These are phyloP conservation scores for Pelochelys cantorii DNA, from an alignment of 2,797 vertebrate species.

Conservation along the genomic window DNA sequence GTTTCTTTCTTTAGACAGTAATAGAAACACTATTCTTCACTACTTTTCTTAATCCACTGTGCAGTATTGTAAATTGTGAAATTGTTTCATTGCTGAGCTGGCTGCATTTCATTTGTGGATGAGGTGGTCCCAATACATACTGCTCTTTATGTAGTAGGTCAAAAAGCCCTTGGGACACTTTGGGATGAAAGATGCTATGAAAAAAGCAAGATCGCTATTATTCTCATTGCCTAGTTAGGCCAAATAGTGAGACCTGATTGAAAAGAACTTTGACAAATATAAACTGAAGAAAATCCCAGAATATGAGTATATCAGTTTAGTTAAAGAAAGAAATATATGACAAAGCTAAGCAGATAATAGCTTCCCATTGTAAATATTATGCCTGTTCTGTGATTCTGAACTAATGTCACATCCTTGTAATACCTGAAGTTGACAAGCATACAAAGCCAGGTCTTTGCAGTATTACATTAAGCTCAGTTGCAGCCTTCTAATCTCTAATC, in stretches of 20 bases:
- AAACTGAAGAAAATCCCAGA: background rate
- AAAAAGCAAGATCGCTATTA: background rate
- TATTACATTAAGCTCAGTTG: background rate
- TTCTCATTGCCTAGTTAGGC: background rate
- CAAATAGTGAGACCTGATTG: background rate
- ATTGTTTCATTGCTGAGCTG: accelerated
- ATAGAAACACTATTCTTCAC: background rate
- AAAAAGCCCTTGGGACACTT: background rate
- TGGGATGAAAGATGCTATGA: background rate
- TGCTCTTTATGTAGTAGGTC: background rate
- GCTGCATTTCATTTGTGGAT: background rate
- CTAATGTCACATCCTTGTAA: background rate
- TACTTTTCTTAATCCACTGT: background rate
- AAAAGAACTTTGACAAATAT: background rate
- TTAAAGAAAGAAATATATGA: background rate
- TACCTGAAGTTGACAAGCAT: slow-evolving; percentile 22
- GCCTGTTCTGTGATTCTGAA: slow-evolving; percentile 13
- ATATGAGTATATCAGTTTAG: background rate
- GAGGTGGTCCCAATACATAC: background rate
- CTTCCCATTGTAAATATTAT: background rate
- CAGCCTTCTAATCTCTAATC: slow-evolving; percentile 12
- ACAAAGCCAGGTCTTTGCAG: background rate
- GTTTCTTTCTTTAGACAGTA: background rate
- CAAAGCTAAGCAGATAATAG: background rate
- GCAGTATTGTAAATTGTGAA: background rate